Conservation (phyloP, 2,888 invertebrate species). For the Electrophaes corylata region DNA sequence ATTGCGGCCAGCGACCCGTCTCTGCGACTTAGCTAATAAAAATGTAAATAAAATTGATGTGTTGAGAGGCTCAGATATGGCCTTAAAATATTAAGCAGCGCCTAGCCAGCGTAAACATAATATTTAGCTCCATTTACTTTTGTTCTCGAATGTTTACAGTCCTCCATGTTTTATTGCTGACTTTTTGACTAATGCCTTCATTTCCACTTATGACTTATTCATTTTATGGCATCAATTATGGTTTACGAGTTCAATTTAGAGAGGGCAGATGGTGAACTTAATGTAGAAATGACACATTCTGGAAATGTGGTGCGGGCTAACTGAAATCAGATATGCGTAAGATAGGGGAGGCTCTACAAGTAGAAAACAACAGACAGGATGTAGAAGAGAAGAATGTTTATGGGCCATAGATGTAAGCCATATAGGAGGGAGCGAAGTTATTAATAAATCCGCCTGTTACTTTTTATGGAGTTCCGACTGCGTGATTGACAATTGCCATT, state of each 20-base stretch:
- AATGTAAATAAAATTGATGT: slow-evolving; percentile 74
- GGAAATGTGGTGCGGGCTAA: slow-evolving; percentile 13
- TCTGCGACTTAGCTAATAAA: slow-evolving; percentile 52
- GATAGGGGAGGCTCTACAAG: slow-evolving; percentile 32
- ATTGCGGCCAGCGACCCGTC: slow-evolving; percentile 70
- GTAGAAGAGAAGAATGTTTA: slow-evolving; percentile 26
- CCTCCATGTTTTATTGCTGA: slow-evolving; percentile 16
- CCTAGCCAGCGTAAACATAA: slow-evolving; percentile 22
- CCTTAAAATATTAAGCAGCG: slow-evolving; percentile 34
- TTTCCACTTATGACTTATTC: slow-evolving; percentile 31
- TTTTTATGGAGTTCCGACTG: slow-evolving; percentile 72
- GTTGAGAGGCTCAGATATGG: slow-evolving; percentile 54
- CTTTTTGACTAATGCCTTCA: slow-evolving; percentile 23
- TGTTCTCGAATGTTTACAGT: slow-evolving; percentile 17
- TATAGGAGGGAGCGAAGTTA: slow-evolving; percentile 27
- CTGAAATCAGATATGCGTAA: slow-evolving; percentile 33
- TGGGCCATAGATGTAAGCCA: slow-evolving; percentile 25
- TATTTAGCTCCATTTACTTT: slow-evolving; percentile 25
- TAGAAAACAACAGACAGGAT: slow-evolving; percentile 30
- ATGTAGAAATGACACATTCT: slow-evolving; percentile 26
- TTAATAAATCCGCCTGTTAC: slow-evolving; percentile 50
- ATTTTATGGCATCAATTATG: slow-evolving; percentile 32
- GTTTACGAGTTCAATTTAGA: slow-evolving; percentile 36
- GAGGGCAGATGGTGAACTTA: slow-evolving; percentile 33
- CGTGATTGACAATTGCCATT: slow-evolving; percentile 76